A percentile compares a stretch with the other conserved stretches of the same genome.
These are phyloP conservation scores for Lepidostoma basale DNA, from an alignment of 1,140 invertebrate species.

Conservation along the genomic window DNA sequence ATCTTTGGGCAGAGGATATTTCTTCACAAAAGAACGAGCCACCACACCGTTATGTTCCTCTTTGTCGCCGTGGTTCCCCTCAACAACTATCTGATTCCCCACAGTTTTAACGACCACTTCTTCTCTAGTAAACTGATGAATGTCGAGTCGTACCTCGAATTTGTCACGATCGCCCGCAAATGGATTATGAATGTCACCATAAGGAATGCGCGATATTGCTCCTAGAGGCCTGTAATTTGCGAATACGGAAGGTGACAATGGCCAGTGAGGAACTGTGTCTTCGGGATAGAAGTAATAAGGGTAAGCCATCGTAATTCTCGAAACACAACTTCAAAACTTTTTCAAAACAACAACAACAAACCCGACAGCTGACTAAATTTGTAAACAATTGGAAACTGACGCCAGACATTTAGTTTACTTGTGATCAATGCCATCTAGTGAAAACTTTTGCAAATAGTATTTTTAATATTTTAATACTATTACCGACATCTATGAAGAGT, in stretches of 20 bases:
- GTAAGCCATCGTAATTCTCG: not conserved
- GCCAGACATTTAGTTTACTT: not conserved
- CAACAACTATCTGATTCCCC: constrained; percentile 66
- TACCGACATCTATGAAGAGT: too few relatives aligned
- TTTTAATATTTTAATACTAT: too few relatives aligned
- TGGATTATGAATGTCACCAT: constrained; percentile 53
- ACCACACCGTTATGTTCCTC: constrained; percentile 75
- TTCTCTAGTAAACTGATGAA: constrained; percentile 77
- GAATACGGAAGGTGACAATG: not conserved
- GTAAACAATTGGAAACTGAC: not conserved
- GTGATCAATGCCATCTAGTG: not conserved
- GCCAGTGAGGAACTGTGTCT: not conserved
- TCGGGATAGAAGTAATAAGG: not conserved
- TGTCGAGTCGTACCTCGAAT: constrained; percentile 71
- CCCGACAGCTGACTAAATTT: not conserved
- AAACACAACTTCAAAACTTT: not conserved
- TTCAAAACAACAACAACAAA: not conserved
- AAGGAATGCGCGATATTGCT: not conserved
- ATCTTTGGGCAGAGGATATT: constrained; percentile 72
- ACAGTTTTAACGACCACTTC: constrained; percentile 78
- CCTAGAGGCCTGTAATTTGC: not conserved
- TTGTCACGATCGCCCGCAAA: constrained; percentile 65
- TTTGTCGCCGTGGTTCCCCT: constrained; percentile 76
- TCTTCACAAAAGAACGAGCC: constrained; percentile 72
- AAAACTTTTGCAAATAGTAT: too few relatives aligned